Conservation (phyloP, 2,888 invertebrate genomes). For the Micoletzkya japonica region DNA sequence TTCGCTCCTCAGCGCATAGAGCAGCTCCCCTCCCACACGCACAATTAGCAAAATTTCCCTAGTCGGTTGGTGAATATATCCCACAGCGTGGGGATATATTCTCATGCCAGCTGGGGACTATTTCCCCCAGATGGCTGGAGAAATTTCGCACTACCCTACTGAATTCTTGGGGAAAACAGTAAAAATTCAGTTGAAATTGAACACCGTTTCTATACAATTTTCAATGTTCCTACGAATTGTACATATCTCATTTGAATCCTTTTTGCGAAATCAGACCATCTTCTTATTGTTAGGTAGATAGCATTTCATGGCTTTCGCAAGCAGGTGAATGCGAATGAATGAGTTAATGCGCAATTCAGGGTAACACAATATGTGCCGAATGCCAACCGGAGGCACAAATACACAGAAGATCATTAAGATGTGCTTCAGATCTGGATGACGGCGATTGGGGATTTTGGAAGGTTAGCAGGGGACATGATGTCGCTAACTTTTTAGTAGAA, state of each 20-base stretch:
- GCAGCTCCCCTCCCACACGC: no score
- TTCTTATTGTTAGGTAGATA: neutral
- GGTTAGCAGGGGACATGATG: neutral
- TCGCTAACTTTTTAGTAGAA: neutral
- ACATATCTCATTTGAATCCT: neutral
- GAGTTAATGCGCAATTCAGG: slow-evolving; percentile 20
- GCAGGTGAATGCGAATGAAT: slow-evolving; percentile 27
- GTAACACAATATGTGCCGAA: slow-evolving; percentile 55
- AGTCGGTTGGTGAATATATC: no score
- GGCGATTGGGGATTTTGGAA: slow-evolving; percentile 62
- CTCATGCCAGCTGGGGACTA: no score
- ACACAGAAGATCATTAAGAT: slow-evolving; percentile 47
- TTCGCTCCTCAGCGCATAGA: no score
- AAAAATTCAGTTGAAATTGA: no score
- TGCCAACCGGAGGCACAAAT: slow-evolving; percentile 60
- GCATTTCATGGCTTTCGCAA: neutral
- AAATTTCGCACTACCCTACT: no score
- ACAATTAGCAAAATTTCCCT: no score
- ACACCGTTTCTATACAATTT: no score
- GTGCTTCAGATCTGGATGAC: slow-evolving; percentile 58
- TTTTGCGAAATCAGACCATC: neutral
- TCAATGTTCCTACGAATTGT: neutral
- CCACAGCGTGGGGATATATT: no score
- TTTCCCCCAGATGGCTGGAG: no score
- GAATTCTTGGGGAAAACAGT: no score